These are phyloP conservation scores for Nothoprocta pentlandii DNA, from an alignment of 2,113 vertebrate species.

Conservation along the genomic window DNA sequence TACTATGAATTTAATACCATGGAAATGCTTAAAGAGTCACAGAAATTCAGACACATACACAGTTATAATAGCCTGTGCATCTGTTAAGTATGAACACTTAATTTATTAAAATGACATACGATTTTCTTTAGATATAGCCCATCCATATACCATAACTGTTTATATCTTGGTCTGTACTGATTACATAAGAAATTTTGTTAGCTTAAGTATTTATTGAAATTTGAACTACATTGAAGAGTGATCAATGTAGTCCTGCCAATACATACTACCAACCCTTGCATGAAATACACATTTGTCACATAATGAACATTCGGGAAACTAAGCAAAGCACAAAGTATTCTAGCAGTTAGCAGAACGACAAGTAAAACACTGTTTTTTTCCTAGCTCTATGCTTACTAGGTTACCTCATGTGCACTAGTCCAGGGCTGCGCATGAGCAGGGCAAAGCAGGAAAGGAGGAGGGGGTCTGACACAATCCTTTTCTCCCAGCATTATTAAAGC, in stretches of 20 bases:
- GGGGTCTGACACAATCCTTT: not conserved
- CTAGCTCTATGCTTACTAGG: not conserved
- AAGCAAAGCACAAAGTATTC: not conserved
- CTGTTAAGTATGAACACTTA: not conserved
- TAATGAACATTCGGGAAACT: fast-evolving
- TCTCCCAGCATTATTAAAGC: not conserved
- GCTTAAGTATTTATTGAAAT: not conserved
- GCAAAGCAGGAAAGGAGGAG: not conserved
- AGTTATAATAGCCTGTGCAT: not conserved
- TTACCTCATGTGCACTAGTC: not conserved
- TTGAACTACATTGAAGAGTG: not conserved
- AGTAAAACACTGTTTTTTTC: not conserved
- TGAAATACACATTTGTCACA: not conserved
- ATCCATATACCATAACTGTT: not conserved
- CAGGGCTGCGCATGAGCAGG: not conserved
- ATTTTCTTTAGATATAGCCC: not conserved
- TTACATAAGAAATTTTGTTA: not conserved
- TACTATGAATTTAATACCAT: not conserved
- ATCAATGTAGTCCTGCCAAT: not conserved
- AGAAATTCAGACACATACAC: not conserved
- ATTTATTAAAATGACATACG: not conserved
- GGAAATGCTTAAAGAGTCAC: not conserved
- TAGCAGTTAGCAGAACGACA: not conserved
- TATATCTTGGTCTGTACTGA: not conserved
- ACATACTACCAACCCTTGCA: not conserved